phyloP scores from a whole-genome alignment of 2,113 vertebrate genomes.

The Eira barbara region DNA sequence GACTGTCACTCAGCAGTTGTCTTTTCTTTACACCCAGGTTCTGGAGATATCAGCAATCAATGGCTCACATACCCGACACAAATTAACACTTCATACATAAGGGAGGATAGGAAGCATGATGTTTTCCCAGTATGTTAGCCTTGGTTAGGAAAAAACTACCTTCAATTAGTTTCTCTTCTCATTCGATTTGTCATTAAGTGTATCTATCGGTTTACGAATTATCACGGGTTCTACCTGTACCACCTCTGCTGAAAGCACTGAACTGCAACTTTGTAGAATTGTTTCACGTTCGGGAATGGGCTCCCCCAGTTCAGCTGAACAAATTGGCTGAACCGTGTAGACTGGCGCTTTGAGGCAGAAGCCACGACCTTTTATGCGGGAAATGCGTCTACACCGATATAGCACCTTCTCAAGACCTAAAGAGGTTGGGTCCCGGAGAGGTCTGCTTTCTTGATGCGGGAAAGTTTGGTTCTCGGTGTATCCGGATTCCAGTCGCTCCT shows the following conservation, averaged over 20 bases:
- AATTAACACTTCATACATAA: background rate
- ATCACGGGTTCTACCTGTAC: background rate
- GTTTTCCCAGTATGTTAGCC: background rate
- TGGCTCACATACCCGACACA: background rate
- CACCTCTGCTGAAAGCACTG: background rate
- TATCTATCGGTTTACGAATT: background rate
- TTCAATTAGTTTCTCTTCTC: slow-evolving; percentile 13
- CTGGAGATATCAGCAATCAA: too few species aligned
- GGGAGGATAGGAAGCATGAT: background rate
- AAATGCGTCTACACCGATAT: background rate
- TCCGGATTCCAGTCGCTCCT: background rate
- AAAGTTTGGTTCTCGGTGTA: slow-evolving; percentile 20
- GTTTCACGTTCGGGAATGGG: background rate
- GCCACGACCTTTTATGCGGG: background rate
- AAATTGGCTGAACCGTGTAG: background rate
- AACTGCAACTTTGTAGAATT: background rate
- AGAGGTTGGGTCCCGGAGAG: background rate
- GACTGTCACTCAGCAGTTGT: background rate
- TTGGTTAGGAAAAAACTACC: background rate
- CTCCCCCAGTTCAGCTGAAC: background rate
- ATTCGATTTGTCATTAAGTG: background rate
- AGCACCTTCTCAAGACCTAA: background rate
- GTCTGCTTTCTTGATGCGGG: background rate
- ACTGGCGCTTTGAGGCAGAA: background rate
- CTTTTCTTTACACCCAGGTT: background rate